Evolutionary conservation across 2,888 invertebrate species (phyloP), one percentile per base, ranked within the genome.

Genomic region (Sarcophaga rosellei): DNA sequence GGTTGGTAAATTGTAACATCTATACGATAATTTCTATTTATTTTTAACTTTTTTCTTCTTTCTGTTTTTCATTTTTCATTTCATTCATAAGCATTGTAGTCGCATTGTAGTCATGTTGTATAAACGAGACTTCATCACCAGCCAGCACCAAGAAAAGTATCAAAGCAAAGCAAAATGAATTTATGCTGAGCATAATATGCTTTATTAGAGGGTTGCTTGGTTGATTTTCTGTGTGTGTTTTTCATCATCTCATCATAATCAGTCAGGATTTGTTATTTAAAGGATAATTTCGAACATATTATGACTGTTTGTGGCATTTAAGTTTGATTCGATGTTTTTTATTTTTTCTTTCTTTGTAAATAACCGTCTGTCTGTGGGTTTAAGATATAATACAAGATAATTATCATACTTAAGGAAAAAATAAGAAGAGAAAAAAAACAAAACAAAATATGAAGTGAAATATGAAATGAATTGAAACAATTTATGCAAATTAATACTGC

Each of bases 271-370:
- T 68, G 53, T 73, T 3, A 17, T 68, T 35, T 20, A 45, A 80
- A 77, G 80, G 72, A 83, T 82, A 76, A 76, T 80, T n/a, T 62
- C 63, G 15, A 76, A 76, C 63, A 83, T 79, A 83, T 83, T 86
- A 77, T 86, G 83, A 86, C 83, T 75, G 78, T 68, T 85, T 85
- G 85, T 79, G 81, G 85, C 66, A 78, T 79, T 78, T 66, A 53
- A 78, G 81, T 74, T 70, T 20, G 66, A 78, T 77, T 35, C 35
- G 35, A 6, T 35, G 25, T 35, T 35, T 35, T 35, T 35, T 35
- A 1, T 4, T 25, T 63, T 66, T 62, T 68, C 53, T 80, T 53
- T 53, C 3, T 35, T 35, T 35, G 10, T 35, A 35, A 35, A 35
- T 35, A 17, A 76, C 70, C 70, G 57, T 65, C 6, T 65, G 35